Conservation (phyloP, 2,888 invertebrate species). For the Drosophila stalkeri region DNA sequence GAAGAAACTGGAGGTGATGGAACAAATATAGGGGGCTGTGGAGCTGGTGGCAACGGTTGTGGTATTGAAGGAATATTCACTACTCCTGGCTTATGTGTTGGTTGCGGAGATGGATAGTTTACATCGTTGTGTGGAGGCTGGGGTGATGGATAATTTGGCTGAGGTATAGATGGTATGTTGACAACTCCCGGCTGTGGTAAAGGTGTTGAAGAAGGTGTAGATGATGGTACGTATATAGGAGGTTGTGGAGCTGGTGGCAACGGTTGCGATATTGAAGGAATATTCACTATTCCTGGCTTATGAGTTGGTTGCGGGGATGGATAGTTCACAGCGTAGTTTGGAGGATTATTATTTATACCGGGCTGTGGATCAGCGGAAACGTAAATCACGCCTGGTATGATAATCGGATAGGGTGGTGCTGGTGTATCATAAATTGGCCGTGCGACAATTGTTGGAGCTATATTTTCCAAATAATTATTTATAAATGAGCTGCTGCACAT, state of each 20-base stretch:
- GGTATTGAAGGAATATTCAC: conserved; percentile 43
- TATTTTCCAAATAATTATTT: conserved; percentile 21
- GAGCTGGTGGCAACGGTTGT: conserved; percentile 12
- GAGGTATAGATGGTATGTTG: conserved; percentile 38
- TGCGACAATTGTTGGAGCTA: conserved; percentile 23
- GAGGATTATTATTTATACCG: conserved; percentile 53
- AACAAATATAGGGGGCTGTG: conserved; percentile 16
- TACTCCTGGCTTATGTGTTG: conserved; percentile 23
- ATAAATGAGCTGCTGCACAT: conserved; percentile 7
- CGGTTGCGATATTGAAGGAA: conserved; percentile 33
- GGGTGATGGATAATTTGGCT: conserved; percentile 8
- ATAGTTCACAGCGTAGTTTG: conserved; percentile 20
- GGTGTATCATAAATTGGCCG: conserved; percentile 90
- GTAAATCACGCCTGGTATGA: conserved; percentile 86
- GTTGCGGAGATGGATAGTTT: conserved; percentile 34
- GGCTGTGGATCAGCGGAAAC: conserved; percentile 85
- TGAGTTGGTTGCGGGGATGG: conserved; percentile 20
- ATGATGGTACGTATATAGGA: conserved; percentile 19
- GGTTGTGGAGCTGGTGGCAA: conserved; percentile 22
- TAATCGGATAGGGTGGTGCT: conserved; percentile 86
- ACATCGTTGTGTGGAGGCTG: conserved; percentile 14
- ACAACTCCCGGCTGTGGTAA: conserved; percentile 30
- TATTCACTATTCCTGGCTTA: conserved; percentile 39
- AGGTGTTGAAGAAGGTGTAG: conserved; percentile 1
- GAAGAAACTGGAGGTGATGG: conserved; percentile 8